phyloP scores from a whole-genome alignment of 2,888 invertebrate species.

The Tiliacea citrago region DNA sequence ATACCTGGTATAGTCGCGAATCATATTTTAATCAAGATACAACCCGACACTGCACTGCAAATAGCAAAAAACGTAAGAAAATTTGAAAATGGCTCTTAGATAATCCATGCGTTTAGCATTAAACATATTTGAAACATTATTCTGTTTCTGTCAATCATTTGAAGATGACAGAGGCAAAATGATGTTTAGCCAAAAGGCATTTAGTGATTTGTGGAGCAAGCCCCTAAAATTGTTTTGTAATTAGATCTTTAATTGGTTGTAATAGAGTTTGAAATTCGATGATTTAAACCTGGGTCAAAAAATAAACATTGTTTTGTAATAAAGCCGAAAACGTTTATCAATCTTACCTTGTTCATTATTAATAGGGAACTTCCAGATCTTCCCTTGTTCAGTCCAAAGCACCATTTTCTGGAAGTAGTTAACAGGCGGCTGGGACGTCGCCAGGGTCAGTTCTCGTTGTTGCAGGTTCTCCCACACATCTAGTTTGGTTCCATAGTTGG shows the following conservation, averaged over 20 bases:
- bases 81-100: no score
- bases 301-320: neutral
- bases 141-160: no score
- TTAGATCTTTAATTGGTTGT: neutral
- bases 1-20: no score
- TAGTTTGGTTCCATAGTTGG: conserved; percentile 85
- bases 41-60: no score
- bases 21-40: no score
- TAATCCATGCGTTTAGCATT: no score
- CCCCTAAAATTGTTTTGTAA: neutral
- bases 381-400: conserved; percentile 98
- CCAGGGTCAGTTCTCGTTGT: conserved; percentile 92
- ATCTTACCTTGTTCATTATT: conserved; percentile 97
- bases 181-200: no score
- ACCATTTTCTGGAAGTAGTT: conserved; percentile 99
- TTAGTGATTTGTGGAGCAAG: no score
- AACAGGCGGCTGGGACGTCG: conserved; percentile 93
- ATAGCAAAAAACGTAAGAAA: no score
- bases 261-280: neutral
- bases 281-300: neutral
- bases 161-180: no score
- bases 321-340: neutral
- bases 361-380: conserved; percentile 99
- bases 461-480: conserved; percentile 93
- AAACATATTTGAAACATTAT: no score